Evolutionary conservation across 2,797 vertebrate species (phyloP), one percentile per base, ranked within the genome.

Genomic region (Liasis olivaceus): DNA sequence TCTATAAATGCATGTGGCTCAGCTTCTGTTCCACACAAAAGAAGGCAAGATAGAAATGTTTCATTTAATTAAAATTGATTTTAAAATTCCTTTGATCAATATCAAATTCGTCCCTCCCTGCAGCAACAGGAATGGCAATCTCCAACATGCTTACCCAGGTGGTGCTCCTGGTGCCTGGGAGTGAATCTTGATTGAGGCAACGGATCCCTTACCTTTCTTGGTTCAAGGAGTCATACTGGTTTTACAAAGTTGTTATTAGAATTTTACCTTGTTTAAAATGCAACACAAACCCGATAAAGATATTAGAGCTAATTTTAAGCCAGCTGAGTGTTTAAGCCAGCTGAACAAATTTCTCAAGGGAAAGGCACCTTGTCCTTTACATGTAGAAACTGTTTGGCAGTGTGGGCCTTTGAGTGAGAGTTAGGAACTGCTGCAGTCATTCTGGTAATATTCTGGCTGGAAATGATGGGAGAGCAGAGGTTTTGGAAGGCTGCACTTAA

Each of bases 51-150:
- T 98, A 97, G 97, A 98, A 98, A 98, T 98, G 97, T 98, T 98
- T 98, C 97, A 97, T 98, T 98, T 98, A 98, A 98, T 98, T 98
- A 98, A 98, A 98, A 98, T 98, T 97, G 98, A 98, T 98, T 98
- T 98, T 97, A 97, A 98, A 98, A 98, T 98, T 98, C 97, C 90
- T 97, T 94, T 97, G 96, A 98, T 98, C 97, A 97, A 98, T 98
- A 98, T 96, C 92, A 96, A 98, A 97, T 98, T 98, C 98, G 97
- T 98, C 98, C 97, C 97, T 98, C 96, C 94, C 92, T 24, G 95
- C 95, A 96, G 96, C 96, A 94, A 95, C 96, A 96, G 95, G 95
- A 97, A 96, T 92, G 94, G 93, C 94, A 96, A 95, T 95, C 95
- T 96, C 96, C 93, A 94, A 96, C 93, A 86, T 93, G 94, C 94